Percentiles rank a stretch among this genome's conserved stretches.
Conservation (phyloP, 1,140 invertebrate genomes). For the Ceratitis capitata region DNA sequence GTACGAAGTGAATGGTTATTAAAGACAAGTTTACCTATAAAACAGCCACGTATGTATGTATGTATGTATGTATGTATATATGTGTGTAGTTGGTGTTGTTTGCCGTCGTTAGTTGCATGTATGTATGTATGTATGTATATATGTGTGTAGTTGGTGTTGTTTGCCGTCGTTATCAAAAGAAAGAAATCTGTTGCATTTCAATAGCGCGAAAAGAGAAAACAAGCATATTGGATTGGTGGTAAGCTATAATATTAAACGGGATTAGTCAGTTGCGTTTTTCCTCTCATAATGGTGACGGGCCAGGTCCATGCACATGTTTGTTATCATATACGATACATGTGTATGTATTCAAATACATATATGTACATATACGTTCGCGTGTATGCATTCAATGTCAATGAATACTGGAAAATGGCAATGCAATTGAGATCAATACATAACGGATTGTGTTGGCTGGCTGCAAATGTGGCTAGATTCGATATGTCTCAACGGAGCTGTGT, state of each 20-base stretch:
- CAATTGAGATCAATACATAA: constrained; percentile 27
- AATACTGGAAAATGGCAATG: not conserved
- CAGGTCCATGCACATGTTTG: too few species aligned
- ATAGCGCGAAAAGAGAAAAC: not conserved
- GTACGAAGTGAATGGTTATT: not conserved
- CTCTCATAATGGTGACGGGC: not conserved
- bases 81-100: too few species aligned
- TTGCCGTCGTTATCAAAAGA: constrained; percentile 11
- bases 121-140: too few species aligned
- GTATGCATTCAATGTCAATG: constrained; percentile 9
- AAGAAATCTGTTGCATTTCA: constrained; percentile 30
- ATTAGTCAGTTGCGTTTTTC: constrained; percentile 10
- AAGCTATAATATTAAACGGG: constrained; percentile 13
- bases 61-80: too few species aligned
- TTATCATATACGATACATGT: too few species aligned
- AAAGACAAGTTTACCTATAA: not conserved
- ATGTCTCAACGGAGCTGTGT: too few species aligned
- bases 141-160: not conserved
- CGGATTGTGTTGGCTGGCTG: not conserved
- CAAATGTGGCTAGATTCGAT: not conserved
- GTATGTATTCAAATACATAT: not conserved
- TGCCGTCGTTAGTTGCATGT: too few species aligned
- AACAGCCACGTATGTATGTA: constrained; percentile 35
- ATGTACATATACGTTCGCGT: not conserved
- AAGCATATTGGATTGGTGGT: constrained; percentile 9